Conservation (phyloP, 2,113 vertebrate genomes). For the Procavia capensis region DNA sequence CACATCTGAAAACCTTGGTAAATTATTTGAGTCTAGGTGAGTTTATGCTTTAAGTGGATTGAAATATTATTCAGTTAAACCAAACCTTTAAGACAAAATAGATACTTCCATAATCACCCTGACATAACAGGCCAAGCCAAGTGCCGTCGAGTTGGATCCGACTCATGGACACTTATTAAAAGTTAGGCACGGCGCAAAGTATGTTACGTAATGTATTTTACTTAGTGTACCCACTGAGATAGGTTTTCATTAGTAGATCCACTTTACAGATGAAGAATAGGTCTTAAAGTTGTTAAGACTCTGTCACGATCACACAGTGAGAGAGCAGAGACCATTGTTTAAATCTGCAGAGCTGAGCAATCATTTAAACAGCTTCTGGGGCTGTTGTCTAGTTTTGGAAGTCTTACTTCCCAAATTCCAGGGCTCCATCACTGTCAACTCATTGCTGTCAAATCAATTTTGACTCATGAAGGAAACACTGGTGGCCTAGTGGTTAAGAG, state of each 20-base stretch:
- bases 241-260: not conserved
- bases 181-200: not conserved
- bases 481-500: too few species aligned
- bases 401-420: not conserved
- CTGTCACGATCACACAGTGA: not conserved
- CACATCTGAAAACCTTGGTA: not conserved
- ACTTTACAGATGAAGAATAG: not conserved
- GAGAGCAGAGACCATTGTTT: not conserved
- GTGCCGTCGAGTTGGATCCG: too few species aligned
- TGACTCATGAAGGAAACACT: too few species aligned
- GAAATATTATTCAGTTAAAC: not conserved
- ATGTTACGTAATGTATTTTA: not conserved
- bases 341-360: not conserved
- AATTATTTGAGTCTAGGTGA: not conserved
- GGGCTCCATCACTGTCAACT: not conserved
- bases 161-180: not conserved
- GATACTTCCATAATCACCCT: not conserved
- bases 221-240: not conserved
- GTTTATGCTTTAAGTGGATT: not conserved
- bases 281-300: not conserved
- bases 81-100: not conserved
- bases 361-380: not conserved
- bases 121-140: too few species aligned
- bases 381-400: not conserved
- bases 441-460: too few species aligned